Percentiles rank a stretch among this genome's conserved stretches.
phyloP scores from a whole-genome alignment of 2,797 vertebrate species.

The Setipinna tenuifilis region DNA sequence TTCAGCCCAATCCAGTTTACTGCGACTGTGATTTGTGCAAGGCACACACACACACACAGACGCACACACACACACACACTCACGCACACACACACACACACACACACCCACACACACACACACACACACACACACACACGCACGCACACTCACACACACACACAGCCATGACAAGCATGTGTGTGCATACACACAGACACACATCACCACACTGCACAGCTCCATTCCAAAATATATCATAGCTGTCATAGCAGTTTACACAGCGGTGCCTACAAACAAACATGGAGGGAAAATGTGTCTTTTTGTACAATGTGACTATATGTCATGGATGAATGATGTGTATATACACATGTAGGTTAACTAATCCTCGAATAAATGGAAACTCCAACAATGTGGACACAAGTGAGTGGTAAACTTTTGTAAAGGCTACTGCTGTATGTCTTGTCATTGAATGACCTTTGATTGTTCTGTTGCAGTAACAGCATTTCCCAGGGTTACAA shows the following conservation, averaged over 20 bases:
- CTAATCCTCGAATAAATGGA: not conserved
- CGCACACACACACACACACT: not conserved
- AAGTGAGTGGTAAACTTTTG: not conserved
- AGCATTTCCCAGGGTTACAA: not conserved
- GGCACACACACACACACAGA: not conserved
- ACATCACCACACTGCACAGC: not conserved
- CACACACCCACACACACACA: not conserved
- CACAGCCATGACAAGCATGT: not conserved
- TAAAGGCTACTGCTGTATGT: not conserved
- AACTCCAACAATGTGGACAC: not conserved
- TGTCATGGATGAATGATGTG: not conserved
- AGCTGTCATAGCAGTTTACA: not conserved
- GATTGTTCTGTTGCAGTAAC: not conserved
- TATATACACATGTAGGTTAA: not conserved
- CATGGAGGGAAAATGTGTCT: too few species aligned
- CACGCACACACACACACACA: constrained; percentile 23
- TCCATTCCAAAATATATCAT: constrained; percentile 42
- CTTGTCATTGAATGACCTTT: not conserved
- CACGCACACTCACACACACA: not conserved
- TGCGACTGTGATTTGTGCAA: constrained; percentile 46
- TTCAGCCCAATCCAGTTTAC: constrained; percentile 56
- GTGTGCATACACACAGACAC: constrained; percentile 29
- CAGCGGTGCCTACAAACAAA: too few species aligned
- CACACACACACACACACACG: constrained; percentile 6
- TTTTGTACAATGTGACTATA: not conserved